Base-by-base conservation (phyloP, 2,797 vertebrate species). In the Cirrhinus mrigala region DNA sequence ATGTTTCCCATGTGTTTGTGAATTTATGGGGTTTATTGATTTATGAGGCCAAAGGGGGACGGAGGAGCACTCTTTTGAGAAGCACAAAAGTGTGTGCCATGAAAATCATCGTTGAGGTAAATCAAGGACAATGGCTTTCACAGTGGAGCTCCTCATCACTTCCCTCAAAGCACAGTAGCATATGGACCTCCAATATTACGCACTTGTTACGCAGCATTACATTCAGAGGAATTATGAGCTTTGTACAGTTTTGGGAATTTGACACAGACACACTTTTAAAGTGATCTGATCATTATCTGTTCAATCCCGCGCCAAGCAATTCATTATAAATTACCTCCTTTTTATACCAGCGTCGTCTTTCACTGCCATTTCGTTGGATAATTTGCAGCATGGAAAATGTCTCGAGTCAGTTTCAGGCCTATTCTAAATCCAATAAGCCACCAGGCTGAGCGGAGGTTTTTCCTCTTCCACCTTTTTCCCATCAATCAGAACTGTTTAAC, bases 361-460 rank as follows among this genome's bases (percentile, higher is more conserved):
- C 52, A 77, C 40, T 60, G 44, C 4, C 10, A 44, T 78, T 74
- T 82, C 27, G 40, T 74, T 62, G 27, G 48, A 44, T 81, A 76
- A 84, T 83, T 74, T 86, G 22, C 73, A 58, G 66, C 83, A 29
- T 52, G 86, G 60, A 71, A 79, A 76, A 90, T 62, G 27, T 76
- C 82, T 88, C 22, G 16, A 85, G 40, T 85, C 62, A 69, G 70
- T 73, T 69, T 83, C 46, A 85, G 37, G 56, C 62, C 33, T 7
- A n/a, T 56, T n/a, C 24, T 73, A 81, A 88, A 88, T 80, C 81
- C 78, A 82, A 62, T 79, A 88, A 90, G 73, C 81, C 66, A 83
- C 69, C 10, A 44, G 62, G 74, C 82, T 79, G 62, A 82, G 46
- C 33, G 40, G 37, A 86, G 62, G 81, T 79, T 86, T 73, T 84